Base-by-base conservation (phyloP, 2,888 invertebrate genomes). In the Ennomos erosarius region DNA sequence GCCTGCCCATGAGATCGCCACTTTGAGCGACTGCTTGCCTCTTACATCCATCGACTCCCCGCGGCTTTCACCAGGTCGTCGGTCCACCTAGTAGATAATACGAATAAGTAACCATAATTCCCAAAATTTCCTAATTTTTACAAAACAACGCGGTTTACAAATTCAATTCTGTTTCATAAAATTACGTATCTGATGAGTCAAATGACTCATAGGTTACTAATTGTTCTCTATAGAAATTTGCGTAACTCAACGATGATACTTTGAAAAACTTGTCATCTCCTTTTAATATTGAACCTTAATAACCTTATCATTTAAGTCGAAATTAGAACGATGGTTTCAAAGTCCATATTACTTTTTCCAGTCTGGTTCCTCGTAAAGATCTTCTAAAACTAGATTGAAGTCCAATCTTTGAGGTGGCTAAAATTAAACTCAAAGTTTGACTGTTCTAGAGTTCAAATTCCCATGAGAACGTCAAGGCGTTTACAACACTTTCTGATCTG, bases 181-280 rank as follows among this genome's bases (percentile, higher is more conserved):
- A 47, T 50, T 56, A 59, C 63, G 60, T 58, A 52, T 37, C 36
- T 54, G 59, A 69, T 47, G 51, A 69, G 34, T 55, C 55, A 43
- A 49, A 54, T 74, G 75, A 76, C 68, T 75, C 74, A 81, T 73
- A 75, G 70, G 73, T 70, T 72, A 74, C 75, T 75, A 76, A 79
- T 81, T 81, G 79, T 80, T 76, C 74, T 74, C 69, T 76, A 69
- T 69, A 77, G 58, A 82, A 82, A 80, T 80, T 85, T 80, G 81
- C 81, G 76, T 78, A 75, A 74, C 71, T 67, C 71, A 68, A 71
- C 73, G 73, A 76, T 76, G 75, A 69, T 72, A 71, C 71, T 76
- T 70, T 64, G 61, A 70, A 75, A 76, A 71, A 11, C 12, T 63
- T 51, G 9, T 16, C 36, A 12, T 11, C 4, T 9, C n/a, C 38